Evolutionary conservation across 2,888 invertebrate species (phyloP).

Genomic region (Thyatira batis): DNA sequence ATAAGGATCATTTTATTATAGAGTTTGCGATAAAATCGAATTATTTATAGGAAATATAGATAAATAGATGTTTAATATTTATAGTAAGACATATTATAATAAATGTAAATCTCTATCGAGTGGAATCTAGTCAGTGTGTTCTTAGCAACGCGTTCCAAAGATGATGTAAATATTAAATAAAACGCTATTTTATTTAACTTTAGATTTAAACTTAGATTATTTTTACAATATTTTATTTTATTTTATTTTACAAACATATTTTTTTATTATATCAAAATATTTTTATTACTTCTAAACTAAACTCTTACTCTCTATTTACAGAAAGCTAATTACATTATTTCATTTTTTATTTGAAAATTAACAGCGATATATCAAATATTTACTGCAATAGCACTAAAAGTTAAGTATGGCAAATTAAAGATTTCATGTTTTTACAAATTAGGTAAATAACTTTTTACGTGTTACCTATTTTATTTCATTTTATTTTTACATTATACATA

Average conservation of each 20-base stretch:
- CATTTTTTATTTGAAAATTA: too few relatives aligned
- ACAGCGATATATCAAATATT: too few relatives aligned
- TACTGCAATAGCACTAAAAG: too few relatives aligned
- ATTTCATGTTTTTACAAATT: too few relatives aligned
- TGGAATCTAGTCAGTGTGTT: slow-evolving; percentile 81
- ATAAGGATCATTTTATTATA: neutral
- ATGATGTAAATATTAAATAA: slow-evolving; percentile 68
- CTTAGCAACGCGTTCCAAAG: slow-evolving; percentile 79
- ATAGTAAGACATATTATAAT: slow-evolving; percentile 24
- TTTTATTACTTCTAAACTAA: too few relatives aligned
- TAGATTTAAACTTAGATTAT: slow-evolving; percentile 18
- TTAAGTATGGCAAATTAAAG: too few relatives aligned
- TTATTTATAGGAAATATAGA: slow-evolving; percentile 10
- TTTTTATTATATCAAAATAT: too few relatives aligned
- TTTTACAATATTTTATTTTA: slow-evolving; percentile 18
- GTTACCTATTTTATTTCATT: too few relatives aligned
- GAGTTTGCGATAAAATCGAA: slow-evolving; percentile 4
- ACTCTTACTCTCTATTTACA: too few relatives aligned
- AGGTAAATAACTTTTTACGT: too few relatives aligned
- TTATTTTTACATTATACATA: too few relatives aligned
- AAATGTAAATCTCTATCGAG: slow-evolving; percentile 49
- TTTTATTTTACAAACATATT: neutral
- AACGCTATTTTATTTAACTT: slow-evolving; percentile 54
- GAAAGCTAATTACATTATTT: too few relatives aligned
- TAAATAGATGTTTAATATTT: slow-evolving; percentile 21